phyloP scores from a whole-genome alignment of 2,888 invertebrate genomes.

The Clistopyga incitator region DNA sequence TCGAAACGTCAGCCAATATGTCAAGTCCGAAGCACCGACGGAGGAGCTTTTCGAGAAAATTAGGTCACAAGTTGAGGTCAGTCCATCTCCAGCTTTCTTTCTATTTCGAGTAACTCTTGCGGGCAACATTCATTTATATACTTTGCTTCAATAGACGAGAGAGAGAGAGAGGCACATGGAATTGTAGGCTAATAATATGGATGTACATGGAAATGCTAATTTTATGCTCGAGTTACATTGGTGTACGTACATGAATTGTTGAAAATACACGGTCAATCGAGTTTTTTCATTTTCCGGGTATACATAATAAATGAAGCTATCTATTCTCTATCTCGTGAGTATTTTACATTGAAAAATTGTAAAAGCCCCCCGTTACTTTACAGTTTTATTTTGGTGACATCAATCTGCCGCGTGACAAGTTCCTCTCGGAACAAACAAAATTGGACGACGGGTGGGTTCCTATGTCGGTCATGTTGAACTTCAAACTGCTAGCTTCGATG shows the following conservation, averaged over 20 bases:
- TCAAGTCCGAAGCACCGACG: slow-evolving; percentile 62
- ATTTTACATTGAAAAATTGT: not conserved
- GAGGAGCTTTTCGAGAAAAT: slow-evolving; percentile 75
- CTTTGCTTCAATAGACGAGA: too few relatives aligned
- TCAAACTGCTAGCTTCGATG: slow-evolving; percentile 93
- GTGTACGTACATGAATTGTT: too few relatives aligned
- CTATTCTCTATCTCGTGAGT: too few relatives aligned
- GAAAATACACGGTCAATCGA: too few relatives aligned
- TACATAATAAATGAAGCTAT: too few relatives aligned
- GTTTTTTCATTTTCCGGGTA: too few relatives aligned
- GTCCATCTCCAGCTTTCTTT: not conserved
- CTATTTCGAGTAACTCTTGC: not conserved
- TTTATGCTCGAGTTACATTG: too few relatives aligned
- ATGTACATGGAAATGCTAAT: too few relatives aligned
- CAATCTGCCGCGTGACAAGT: slow-evolving; percentile 96
- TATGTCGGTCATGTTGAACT: slow-evolving; percentile 92
- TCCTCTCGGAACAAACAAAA: slow-evolving; percentile 93
- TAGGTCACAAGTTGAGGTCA: slow-evolving; percentile 78
- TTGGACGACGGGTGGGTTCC: slow-evolving; percentile 97
- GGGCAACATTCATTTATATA: too few relatives aligned
- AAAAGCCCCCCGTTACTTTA: slow-evolving; percentile 66
- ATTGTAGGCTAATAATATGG: too few relatives aligned
- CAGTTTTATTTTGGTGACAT: slow-evolving; percentile 94
- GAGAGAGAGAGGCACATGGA: too few relatives aligned
- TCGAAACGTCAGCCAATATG: slow-evolving; percentile 21